Evolutionary conservation across 2,888 invertebrate species (phyloP).

Genomic region (Blera fallax): DNA sequence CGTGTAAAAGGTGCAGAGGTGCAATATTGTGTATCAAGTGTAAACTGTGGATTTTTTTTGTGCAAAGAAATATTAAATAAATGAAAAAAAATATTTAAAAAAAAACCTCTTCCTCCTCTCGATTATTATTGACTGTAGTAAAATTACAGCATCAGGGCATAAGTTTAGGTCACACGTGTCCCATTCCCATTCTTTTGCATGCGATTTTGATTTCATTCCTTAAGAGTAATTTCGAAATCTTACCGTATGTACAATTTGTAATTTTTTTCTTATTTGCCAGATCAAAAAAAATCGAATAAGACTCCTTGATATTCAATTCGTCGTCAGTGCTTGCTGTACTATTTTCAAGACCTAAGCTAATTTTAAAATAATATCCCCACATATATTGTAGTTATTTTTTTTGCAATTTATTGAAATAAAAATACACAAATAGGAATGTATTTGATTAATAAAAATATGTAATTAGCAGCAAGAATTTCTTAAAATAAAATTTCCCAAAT

Average conservation of each 20-base stretch:
- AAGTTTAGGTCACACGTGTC: background rate
- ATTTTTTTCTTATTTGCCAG: conserved; percentile 30
- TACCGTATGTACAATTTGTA: conserved; percentile 38
- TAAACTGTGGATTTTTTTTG: background rate
- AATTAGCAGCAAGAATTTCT: conserved; percentile 45
- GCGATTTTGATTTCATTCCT: background rate
- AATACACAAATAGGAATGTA: background rate
- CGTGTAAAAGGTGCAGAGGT: conserved; percentile 9
- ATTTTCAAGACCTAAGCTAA: background rate
- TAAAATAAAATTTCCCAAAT: conserved; percentile 56
- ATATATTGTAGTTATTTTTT: background rate
- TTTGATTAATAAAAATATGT: background rate
- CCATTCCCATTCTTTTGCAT: conserved; percentile 10
- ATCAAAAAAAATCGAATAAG: conserved; percentile 7
- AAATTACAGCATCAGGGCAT: background rate
- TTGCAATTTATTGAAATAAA: background rate
- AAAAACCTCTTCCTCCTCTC: background rate
- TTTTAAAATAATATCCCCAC: background rate
- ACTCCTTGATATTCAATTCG: background rate
- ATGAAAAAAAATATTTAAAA: background rate
- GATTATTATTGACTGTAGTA: conserved; percentile 2
- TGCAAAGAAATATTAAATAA: conserved; percentile 1
- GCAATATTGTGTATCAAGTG: background rate
- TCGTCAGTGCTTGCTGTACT: too few species aligned
- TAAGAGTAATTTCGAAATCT: conserved; percentile 11